Base-by-base conservation (phyloP, 2,888 invertebrate genomes). In the Eristalis pertinax region DNA sequence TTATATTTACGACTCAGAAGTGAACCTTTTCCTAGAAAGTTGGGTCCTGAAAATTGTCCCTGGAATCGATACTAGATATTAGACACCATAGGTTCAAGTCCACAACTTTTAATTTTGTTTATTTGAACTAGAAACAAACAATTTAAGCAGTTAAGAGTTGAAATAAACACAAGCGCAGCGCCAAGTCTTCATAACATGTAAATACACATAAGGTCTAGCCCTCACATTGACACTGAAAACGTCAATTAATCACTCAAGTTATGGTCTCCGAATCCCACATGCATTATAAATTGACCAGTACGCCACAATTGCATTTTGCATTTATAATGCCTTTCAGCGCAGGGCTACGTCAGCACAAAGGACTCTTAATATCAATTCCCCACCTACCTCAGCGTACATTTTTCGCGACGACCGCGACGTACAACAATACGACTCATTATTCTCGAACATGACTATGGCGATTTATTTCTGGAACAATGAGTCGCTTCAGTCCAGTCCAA, bases 381-480 rank as follows among this genome's bases (percentile, higher is more conserved):
- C 41, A 43, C 41, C 62, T 43, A 22, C 19, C 35, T 77, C 35
- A 41, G 65, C 65, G 41, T 69, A 43, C 29, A 50, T 63, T 60
- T 74, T 50, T 35, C 35, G 29, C 64, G 79, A 32, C 32, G 32
- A 10, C 26, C 32, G 32, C 32, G 32, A 38, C 11, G n/a, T 4
- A 56, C 50, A 50, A 75, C 79, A 70, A 43, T 79, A 64, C 38
- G 13, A 15, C 73, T 68, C 63, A 64, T 69, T 79, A 58, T 75
- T 84, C 70, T 62, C 75, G 19, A 62, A 50, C 75, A 62, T 75
- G 79, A 79, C 74, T 75, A 74, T 62, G 74, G 26, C 65, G 50
- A 84, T 72, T 58, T 75, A 84, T 80, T 84, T 75, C 70, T 29
- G 70, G 84, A 84, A 80, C 84, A 84, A 84, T 84, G 84, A 75